Percentiles rank a stretch among this genome's conserved stretches.
phyloP scores from a whole-genome alignment of 2,797 vertebrate species.

The Tamandua tetradactyla region DNA sequence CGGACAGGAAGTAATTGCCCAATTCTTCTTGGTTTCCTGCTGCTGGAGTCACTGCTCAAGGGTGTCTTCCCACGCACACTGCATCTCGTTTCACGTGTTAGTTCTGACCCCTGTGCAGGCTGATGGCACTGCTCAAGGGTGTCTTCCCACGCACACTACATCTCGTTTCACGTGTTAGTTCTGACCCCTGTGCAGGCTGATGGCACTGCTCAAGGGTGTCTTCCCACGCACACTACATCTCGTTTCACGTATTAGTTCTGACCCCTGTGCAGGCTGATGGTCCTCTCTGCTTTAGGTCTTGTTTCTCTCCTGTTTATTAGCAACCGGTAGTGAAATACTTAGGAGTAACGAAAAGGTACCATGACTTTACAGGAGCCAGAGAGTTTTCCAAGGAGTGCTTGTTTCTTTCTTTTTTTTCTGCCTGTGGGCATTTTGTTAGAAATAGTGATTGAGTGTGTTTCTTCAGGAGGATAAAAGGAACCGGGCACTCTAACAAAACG shows the following conservation, averaged over 20 bases:
- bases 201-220: no score
- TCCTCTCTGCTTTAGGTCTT: background rate
- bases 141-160: fast-evolving
- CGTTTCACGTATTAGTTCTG: background rate
- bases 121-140: no score
- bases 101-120: background rate
- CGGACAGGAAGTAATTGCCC: background rate
- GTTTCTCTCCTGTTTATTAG: background rate
- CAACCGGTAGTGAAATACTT: background rate
- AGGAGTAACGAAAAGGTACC: background rate
- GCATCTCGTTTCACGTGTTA: background rate
- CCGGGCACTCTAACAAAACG: fast-evolving
- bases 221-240: background rate
- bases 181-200: background rate
- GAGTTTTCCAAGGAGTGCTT: background rate
- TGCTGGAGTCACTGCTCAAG: background rate
- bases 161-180: background rate
- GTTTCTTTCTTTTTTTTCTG: no score
- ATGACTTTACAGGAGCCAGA: background rate
- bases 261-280: background rate
- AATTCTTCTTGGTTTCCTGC: background rate
- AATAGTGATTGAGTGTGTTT: background rate
- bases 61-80: background rate
- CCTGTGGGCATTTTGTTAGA: background rate
- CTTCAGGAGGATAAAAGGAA: background rate